These are phyloP conservation scores for Eupithecia vulgata DNA, from an alignment of 2,888 invertebrate genomes.

Conservation along the genomic window DNA sequence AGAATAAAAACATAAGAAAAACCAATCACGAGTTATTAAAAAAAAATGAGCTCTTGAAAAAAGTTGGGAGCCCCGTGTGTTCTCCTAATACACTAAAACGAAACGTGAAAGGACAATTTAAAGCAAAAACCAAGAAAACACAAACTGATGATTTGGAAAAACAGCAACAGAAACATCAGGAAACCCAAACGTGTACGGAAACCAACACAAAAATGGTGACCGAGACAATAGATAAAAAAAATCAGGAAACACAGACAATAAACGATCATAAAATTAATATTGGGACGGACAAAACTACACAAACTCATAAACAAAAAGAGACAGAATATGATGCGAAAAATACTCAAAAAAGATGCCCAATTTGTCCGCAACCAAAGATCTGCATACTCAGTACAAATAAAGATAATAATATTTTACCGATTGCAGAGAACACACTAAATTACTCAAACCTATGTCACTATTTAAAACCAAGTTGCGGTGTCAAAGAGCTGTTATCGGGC, in stretches of 20 bases:
- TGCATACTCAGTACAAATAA: constrained; percentile 1
- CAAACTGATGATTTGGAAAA: not conserved
- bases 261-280: not conserved
- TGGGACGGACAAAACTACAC: not conserved
- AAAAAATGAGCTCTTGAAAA: constrained; percentile 1
- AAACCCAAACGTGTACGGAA: not conserved
- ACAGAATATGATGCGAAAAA: not conserved
- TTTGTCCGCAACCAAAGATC: not conserved
- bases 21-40: not conserved
- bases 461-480: not conserved
- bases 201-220: not conserved
- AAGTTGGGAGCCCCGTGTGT: not conserved
- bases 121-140: not conserved
- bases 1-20: not conserved
- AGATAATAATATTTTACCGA: not conserved
- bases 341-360: not conserved
- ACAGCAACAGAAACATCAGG: not conserved
- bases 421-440: not conserved
- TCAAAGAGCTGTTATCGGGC: not conserved
- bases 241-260: not conserved
- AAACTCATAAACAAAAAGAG: not conserved
- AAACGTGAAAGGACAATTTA: not conserved
- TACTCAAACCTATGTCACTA: constrained; percentile 1
- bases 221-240: not conserved
- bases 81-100: not conserved